Conservation (phyloP, 2,113 vertebrate species). For the Platycercus adscitus region DNA sequence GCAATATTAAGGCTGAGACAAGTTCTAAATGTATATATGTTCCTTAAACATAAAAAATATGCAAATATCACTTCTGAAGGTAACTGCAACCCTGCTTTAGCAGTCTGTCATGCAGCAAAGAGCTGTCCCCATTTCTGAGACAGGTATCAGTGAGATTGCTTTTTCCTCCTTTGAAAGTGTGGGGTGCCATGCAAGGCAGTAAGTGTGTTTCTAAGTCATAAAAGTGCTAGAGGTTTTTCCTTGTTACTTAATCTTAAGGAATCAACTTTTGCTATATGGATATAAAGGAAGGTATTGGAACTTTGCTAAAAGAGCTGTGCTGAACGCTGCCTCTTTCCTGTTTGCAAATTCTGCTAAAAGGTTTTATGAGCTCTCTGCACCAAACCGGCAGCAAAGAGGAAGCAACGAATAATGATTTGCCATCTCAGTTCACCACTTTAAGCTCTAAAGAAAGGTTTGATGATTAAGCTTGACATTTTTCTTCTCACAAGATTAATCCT, state of each 20-base stretch:
- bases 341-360: not conserved
- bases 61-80: not conserved
- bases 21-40: not conserved
- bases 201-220: not conserved
- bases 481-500: conserved; percentile 44
- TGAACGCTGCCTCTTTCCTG: not conserved
- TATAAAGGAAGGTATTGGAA: not conserved
- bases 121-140: not conserved
- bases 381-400: conserved; percentile 15
- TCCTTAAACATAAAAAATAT: not conserved
- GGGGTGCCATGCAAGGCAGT: not conserved
- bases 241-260: not conserved
- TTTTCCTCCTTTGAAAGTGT: not conserved
- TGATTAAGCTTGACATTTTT: conserved; percentile 36
- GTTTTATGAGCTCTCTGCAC: not conserved
- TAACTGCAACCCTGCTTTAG: not conserved
- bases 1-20: not conserved
- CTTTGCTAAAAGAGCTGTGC: not conserved
- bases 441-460: conserved; percentile 43
- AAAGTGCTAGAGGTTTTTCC: not conserved
- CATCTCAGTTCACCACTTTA: not conserved
- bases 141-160: not conserved
- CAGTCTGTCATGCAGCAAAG: not conserved
- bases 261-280: not conserved
- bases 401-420: not conserved